Evolutionary conservation across 2,888 invertebrate genomes (phyloP).

Genomic region (Agrypnus murinus): DNA sequence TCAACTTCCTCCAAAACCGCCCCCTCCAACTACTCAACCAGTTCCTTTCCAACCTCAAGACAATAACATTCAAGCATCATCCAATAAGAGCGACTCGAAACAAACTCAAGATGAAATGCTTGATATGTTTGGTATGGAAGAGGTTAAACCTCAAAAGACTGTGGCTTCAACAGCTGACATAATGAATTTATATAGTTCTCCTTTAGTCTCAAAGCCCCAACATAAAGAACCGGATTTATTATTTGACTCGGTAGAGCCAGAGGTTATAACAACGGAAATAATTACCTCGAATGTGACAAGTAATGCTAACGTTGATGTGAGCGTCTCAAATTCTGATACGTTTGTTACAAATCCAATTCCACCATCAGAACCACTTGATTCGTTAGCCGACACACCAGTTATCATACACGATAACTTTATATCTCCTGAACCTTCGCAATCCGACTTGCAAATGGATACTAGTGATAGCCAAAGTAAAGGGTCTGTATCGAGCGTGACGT

Average conservation of each 20-base stretch:
- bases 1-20: slow-evolving; percentile 59
- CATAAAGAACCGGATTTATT: slow-evolving; percentile 57
- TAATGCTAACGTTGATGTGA: slow-evolving; percentile 14
- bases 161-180: slow-evolving; percentile 70
- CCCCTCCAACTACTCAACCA: slow-evolving; percentile 55
- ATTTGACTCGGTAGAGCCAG: slow-evolving; percentile 57
- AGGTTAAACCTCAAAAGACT: slow-evolving; percentile 62
- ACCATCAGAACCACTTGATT: slow-evolving; percentile 31
- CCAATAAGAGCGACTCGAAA: slow-evolving; percentile 49
- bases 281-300: background rate
- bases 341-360: background rate
- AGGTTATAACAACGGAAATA: slow-evolving; percentile 7
- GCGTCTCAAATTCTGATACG: slow-evolving; percentile 4
- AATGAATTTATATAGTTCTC: slow-evolving; percentile 67
- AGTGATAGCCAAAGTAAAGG: slow-evolving; percentile 69
- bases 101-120: slow-evolving; percentile 59
- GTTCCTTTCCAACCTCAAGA: background rate
- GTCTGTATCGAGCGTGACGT: slow-evolving; percentile 68
- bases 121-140: slow-evolving; percentile 67
- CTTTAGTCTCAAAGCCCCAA: slow-evolving; percentile 47
- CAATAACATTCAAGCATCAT: slow-evolving; percentile 41
- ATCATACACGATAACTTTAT: slow-evolving; percentile 61
- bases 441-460: slow-evolving; percentile 69
- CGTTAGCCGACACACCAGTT: slow-evolving; percentile 41
- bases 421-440: slow-evolving; percentile 67